A percentile compares a stretch with the other conserved stretches of the same genome.
phyloP scores from a whole-genome alignment of 92 coral and sea anemone genomes.

The Parazoanthus swiftii region DNA sequence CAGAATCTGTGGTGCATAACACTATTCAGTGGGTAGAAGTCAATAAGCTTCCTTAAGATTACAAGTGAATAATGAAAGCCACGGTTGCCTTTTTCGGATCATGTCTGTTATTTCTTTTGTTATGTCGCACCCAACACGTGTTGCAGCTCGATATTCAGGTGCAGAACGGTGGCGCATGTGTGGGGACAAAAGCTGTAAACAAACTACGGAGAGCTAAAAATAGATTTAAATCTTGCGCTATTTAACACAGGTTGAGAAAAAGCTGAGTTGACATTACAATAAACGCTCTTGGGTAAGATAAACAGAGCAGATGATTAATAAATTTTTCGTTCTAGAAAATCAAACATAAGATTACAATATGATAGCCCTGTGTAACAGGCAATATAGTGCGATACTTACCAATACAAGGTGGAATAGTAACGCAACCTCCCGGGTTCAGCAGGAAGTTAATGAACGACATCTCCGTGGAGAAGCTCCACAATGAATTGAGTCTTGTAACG shows the following conservation, averaged over 20 bases:
- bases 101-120: not conserved
- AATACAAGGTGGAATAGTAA: not conserved
- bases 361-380: not conserved
- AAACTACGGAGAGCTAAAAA: not conserved
- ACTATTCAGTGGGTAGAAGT: not conserved
- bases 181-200: not conserved
- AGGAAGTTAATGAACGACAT: constrained; percentile 11
- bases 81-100: not conserved
- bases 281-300: not conserved
- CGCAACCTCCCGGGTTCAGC: constrained; percentile 7
- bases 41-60: not conserved
- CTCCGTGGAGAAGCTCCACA: constrained; percentile 1
- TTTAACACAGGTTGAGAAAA: not conserved
- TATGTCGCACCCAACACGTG: not conserved
- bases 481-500: constrained; percentile 5
- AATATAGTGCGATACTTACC: constrained; percentile 21
- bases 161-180: no score
- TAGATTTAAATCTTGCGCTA: not conserved
- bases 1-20: not conserved
- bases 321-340: not conserved
- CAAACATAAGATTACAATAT: no score
- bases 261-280: not conserved
- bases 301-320: not conserved
- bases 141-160: not conserved
- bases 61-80: not conserved